Evolutionary conservation across 1,140 invertebrate genomes (phyloP).

Genomic region (Trichomalopsis sarcophagae): DNA sequence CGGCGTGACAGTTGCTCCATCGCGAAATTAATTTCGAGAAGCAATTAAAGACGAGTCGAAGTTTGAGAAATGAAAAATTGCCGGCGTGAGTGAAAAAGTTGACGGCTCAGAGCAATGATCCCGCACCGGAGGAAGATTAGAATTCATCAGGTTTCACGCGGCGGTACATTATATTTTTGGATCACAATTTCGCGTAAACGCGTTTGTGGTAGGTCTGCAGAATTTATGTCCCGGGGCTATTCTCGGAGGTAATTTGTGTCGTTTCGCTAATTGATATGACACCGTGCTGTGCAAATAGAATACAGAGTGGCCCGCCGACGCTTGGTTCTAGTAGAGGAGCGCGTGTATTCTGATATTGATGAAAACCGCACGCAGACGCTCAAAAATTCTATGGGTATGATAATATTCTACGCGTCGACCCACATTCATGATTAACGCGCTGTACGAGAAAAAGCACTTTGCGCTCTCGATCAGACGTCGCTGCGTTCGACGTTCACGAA

Average conservation of each 20-base stretch:
- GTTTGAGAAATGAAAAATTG: constrained; percentile 44
- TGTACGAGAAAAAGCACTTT: background rate
- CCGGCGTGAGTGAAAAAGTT: background rate
- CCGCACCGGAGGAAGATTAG: background rate
- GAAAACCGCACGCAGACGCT: no score
- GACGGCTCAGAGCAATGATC: background rate
- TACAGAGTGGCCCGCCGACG: no score
- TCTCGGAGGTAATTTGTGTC: background rate
- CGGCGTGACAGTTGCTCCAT: background rate
- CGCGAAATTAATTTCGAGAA: constrained; percentile 41
- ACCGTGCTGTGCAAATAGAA: background rate
- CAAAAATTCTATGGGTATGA: background rate
- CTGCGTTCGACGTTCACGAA: background rate
- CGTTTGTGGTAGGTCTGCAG: background rate
- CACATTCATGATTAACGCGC: background rate
- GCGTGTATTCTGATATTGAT: background rate
- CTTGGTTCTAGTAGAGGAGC: background rate
- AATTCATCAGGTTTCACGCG: background rate
- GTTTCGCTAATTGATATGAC: background rate
- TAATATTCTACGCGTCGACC: background rate
- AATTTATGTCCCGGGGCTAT: background rate
- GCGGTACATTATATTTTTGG: background rate
- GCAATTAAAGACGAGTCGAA: constrained; percentile 36
- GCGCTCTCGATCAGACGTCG: background rate
- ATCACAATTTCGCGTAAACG: background rate